Base-by-base conservation (phyloP, 2,888 invertebrate genomes). In the Lomographa bimaculata region DNA sequence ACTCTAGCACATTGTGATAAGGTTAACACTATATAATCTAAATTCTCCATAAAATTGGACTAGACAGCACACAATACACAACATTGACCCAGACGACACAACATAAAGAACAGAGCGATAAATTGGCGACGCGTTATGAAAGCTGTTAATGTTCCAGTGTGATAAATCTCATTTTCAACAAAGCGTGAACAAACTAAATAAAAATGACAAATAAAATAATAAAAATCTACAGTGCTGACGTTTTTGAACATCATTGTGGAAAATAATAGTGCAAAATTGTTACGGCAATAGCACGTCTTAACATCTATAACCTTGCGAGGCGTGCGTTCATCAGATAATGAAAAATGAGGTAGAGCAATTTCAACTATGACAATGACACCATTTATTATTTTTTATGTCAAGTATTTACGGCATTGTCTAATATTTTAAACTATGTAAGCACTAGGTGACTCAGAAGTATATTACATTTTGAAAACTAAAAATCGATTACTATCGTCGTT, bases 191-290 rank as follows among this genome's bases (percentile, higher is more conserved):
- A 9, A 20, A 32, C 34, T 25, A 28, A 37, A 32, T 34, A 34
- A 34, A 34, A 25, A 17, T 23, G 8, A 12, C 27, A 27, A 32
- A 29, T 21, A 26, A 35, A 30, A 42, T 32, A 32, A 32, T 34
- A 40, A 36, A 40, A 28, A 46, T 44, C 43, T 57, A 57, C 50
- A 46, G 28, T 54, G 50, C 43, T 47, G 48, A 48, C 47, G 50
- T 50, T 43, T 21, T 43, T 19, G 54, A 57, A 45, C 48, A 53
- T 37, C 32, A 47, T 35, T 49, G 48, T 50, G 48, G 48, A 26
- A 46, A 57, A 62, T 62, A 60, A 63, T 52, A 46, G 63, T 65
- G 64, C 63, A 48, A 60, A 61, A 59, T 64, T 50, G 54, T 48
- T 54, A 49, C 45, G 44, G 46, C 56, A 65, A 55, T 54, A 55